phyloP scores from a whole-genome alignment of 2,888 invertebrate genomes.

The Eumacrocentrus americanus region DNA sequence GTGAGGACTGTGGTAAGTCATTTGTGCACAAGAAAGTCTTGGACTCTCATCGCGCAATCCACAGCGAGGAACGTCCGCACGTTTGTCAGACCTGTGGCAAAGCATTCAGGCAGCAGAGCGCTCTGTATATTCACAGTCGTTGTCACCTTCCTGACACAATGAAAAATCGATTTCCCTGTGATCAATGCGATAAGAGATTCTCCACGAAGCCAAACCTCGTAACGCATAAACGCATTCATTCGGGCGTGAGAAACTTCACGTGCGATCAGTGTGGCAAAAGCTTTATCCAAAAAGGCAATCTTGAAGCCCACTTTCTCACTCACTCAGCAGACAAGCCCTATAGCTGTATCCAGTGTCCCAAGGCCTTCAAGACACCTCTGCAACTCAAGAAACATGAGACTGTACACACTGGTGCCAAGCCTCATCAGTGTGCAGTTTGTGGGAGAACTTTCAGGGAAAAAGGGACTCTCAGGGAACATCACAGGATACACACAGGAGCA shows the following conservation, averaged over 20 bases:
- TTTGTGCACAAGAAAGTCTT: slow-evolving; percentile 64
- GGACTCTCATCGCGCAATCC: slow-evolving; percentile 63
- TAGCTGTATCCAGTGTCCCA: slow-evolving; percentile 63
- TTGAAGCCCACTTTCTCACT: slow-evolving; percentile 66
- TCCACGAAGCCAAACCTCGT: slow-evolving; percentile 67
- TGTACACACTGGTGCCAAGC: slow-evolving; percentile 68
- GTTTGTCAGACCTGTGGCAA: slow-evolving; percentile 66
- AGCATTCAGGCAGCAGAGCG: slow-evolving; percentile 66
- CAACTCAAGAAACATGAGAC: slow-evolving; percentile 67
- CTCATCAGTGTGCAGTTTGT: slow-evolving; percentile 69
- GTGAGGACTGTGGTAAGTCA: slow-evolving; percentile 66
- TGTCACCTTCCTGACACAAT: slow-evolving; percentile 66
- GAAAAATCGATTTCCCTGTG: slow-evolving; percentile 67
- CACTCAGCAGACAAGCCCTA: slow-evolving; percentile 65
- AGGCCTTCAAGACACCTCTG: slow-evolving; percentile 66
- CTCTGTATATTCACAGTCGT: slow-evolving; percentile 64
- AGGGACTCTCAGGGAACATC: slow-evolving; percentile 76
- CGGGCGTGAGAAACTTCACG: slow-evolving; percentile 65
- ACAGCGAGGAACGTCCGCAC: slow-evolving; percentile 64
- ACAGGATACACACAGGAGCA: slow-evolving; percentile 77
- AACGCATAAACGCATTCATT: slow-evolving; percentile 66
- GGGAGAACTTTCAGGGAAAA: slow-evolving; percentile 71
- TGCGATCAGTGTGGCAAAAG: slow-evolving; percentile 68
- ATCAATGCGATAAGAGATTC: slow-evolving; percentile 67
- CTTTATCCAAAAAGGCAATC: slow-evolving; percentile 67